Evolutionary conservation across 1,140 invertebrate genomes (phyloP).

Genomic region (Drosophila prosaltans): DNA sequence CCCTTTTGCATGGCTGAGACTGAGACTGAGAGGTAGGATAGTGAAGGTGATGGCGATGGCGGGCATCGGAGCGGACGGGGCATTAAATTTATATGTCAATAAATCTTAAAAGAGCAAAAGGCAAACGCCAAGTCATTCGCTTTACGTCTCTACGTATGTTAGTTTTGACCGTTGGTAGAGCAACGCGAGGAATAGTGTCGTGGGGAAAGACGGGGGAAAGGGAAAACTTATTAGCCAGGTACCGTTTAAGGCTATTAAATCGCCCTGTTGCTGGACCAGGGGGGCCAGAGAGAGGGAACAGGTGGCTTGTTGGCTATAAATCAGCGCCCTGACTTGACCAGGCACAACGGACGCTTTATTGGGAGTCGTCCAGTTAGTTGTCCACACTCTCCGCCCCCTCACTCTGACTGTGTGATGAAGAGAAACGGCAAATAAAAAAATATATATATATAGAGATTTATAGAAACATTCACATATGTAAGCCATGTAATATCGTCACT

Average conservation of each 20-base stretch:
- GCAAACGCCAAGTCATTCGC: slow-evolving; percentile 68
- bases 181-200: background rate
- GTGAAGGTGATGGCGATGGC: background rate
- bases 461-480: slow-evolving; percentile 35
- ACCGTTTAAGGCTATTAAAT: slow-evolving; percentile 59
- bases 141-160: slow-evolving; percentile 47
- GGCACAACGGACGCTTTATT: slow-evolving; percentile 39
- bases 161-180: slow-evolving; percentile 12
- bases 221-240: slow-evolving; percentile 69
- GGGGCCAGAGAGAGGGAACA: slow-evolving; percentile 8
- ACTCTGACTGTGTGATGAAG: background rate
- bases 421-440: background rate
- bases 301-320: slow-evolving; percentile 59
- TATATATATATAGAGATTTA: background rate
- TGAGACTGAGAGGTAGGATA: slow-evolving; percentile 2
- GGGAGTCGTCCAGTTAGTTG: slow-evolving; percentile 3
- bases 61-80: slow-evolving; percentile 21
- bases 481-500: too few species aligned
- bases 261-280: slow-evolving; percentile 4
- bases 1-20: slow-evolving; percentile 1
- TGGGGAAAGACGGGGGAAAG: background rate
- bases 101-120: slow-evolving; percentile 73
- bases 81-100: slow-evolving; percentile 81
- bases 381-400: background rate
- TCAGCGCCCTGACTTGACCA: slow-evolving; percentile 52